Evolutionary conservation across 1,140 invertebrate genomes (phyloP), one percentile per base, ranked within the genome.

Genomic region (Platyscapa corneri): DNA sequence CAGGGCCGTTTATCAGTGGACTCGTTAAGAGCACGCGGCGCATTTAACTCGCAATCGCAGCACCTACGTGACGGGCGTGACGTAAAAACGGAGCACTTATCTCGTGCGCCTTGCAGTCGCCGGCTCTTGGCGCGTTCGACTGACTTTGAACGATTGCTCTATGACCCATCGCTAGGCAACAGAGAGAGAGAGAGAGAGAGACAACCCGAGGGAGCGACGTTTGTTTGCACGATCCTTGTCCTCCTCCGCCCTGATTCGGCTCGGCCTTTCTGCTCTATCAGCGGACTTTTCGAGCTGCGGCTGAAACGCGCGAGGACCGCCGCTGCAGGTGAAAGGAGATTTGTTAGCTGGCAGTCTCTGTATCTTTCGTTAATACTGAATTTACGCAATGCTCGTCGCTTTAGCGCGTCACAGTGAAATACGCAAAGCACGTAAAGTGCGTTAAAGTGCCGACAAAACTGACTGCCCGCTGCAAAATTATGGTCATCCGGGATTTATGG

Each of bases 81-180:
- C 53, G 10, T 20, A 20, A 46, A 46, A 46, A 46, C 12, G 42
- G 6, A 7, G 42, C 42, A 5, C 42, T 12, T 46, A 46, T 46
- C 42, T 46, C 42, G 42, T n/a, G n/a, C n/a, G n/a, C n/a, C n/a
- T n/a, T n/a, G n/a, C n/a, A n/a, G n/a, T 42, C 23, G 67, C 82
- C 53, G 72, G 27, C 27, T 76, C 60, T 79, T 79, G 46, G 75
- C 77, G 37, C 77, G 84, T 85, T 64, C 49, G 77, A 80, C 60
- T 75, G 49, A 81, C 49, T 85, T 74, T 85, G 84, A 85, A 75
- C 84, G 84, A 85, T 53, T 85, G 77, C 64, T 34, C 83, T 60
- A 81, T 64, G 84, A 81, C 67, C 75, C 37, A 72, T 3, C 39
- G 18, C 39, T 42, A n/a, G 10, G 56, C 34, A 53, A 72, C 42